Percentiles rank a stretch among this genome's conserved stretches.
phyloP scores from a whole-genome alignment of 2,113 vertebrate species.

The Pristiophorus japonicus region DNA sequence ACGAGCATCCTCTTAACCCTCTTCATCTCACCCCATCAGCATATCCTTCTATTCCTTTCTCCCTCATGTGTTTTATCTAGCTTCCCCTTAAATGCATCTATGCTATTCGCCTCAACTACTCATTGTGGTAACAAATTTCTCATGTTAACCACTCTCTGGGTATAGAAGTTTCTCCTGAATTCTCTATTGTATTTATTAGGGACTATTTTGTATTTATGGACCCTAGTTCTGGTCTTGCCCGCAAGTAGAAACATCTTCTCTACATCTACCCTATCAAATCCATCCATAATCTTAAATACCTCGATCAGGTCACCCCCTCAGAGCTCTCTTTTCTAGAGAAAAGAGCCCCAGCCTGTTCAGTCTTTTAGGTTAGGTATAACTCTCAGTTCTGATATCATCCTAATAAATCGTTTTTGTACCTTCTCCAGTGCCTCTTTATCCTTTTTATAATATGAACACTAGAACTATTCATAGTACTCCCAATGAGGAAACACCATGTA shows the following conservation, averaged over 20 bases:
- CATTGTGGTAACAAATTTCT: not conserved
- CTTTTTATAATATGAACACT: not conserved
- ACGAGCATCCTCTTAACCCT: not conserved
- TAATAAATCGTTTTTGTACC: not conserved
- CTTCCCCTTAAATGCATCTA: not conserved
- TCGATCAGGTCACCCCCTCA: no score
- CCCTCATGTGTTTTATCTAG: not conserved
- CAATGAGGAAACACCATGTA: not conserved
- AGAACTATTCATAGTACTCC: not conserved
- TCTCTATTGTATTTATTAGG: not conserved
- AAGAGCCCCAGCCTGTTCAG: no score
- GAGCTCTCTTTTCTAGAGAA: no score
- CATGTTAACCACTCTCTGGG: not conserved
- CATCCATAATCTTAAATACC: no score
- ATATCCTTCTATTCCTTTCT: not conserved
- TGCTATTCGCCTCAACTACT: not conserved
- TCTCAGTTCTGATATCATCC: not conserved
- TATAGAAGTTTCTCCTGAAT: not conserved
- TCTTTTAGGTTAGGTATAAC: no score
- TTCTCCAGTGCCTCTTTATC: not conserved
- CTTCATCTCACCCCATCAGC: not conserved
- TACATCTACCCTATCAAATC: no score
- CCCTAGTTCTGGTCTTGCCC: no score
- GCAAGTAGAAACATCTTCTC: no score
- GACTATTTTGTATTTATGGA: no score